phyloP scores from a whole-genome alignment of 1,140 invertebrate species.

The Elymnias hypermnestra region DNA sequence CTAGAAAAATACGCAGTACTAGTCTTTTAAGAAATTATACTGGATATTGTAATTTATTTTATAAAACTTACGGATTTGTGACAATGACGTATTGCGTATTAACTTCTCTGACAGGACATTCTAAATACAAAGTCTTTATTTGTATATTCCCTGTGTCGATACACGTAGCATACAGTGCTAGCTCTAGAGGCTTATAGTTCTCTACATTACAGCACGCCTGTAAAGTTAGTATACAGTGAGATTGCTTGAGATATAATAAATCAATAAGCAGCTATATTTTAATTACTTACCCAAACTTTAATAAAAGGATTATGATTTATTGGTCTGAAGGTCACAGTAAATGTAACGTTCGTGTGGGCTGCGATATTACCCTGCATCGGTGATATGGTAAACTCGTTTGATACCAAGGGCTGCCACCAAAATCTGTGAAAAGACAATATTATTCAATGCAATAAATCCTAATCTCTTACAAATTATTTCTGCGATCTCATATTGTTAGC shows the following conservation, averaged over 20 bases:
- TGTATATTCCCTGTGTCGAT: constrained; percentile 49
- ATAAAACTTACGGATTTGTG: constrained; percentile 54
- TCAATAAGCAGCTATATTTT: too few relatives aligned
- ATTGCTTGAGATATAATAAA: background rate
- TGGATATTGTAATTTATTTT: too few relatives aligned
- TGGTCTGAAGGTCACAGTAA: constrained; percentile 57
- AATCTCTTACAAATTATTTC: too few relatives aligned
- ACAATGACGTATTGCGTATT: constrained; percentile 43
- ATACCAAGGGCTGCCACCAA: constrained; percentile 59
- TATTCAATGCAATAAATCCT: too few relatives aligned
- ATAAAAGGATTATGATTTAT: constrained; percentile 58
- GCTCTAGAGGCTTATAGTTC: constrained; percentile 51
- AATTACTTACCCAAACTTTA: constrained; percentile 62
- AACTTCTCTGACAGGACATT: constrained; percentile 55
- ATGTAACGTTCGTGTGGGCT: constrained; percentile 55
- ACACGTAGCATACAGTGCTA: constrained; percentile 56
- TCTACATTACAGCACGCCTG: constrained; percentile 64
- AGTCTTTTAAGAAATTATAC: too few relatives aligned
- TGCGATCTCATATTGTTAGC: too few relatives aligned
- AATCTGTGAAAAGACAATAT: constrained; percentile 41
- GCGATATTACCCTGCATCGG: constrained; percentile 55
- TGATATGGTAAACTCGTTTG: constrained; percentile 55
- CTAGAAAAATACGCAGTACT: too few relatives aligned
- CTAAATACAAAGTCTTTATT: constrained; percentile 48
- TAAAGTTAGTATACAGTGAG: constrained; percentile 4